phyloP scores from a whole-genome alignment of 2,888 invertebrate species.

The Trachelus stipa region DNA sequence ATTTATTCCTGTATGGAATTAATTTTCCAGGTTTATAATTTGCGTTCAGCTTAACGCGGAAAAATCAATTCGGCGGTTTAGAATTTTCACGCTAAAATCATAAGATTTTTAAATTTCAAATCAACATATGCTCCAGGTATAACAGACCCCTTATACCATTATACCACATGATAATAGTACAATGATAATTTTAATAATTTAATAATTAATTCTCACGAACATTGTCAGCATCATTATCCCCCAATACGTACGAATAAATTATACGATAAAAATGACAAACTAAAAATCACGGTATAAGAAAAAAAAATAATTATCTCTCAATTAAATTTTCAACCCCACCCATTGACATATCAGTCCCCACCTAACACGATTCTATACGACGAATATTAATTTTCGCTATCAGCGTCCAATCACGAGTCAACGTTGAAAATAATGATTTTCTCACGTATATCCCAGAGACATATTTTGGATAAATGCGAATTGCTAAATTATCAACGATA shows the following conservation, averaged over 20 bases:
- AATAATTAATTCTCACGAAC: neutral
- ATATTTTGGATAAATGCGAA: conserved; percentile 10
- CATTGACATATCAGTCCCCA: no score
- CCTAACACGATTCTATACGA: no score
- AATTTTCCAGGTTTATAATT: neutral
- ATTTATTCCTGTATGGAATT: neutral
- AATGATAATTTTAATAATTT: neutral
- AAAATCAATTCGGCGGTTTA: neutral
- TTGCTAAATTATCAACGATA: conserved; percentile 28
- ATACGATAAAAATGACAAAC: no score
- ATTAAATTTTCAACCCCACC: no score
- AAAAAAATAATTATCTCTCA: no score
- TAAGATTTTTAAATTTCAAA: neutral
- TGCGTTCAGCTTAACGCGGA: neutral
- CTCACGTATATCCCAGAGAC: no score
- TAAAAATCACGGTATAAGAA: no score
- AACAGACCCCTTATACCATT: neutral
- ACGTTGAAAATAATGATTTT: no score
- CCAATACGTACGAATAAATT: neutral
- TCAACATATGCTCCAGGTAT: neutral
- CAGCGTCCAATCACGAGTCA: no score
- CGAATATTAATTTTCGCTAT: no score
- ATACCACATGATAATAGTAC: neutral
- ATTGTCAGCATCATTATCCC: neutral
- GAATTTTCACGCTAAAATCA: neutral